Percentiles rank a stretch among this genome's conserved stretches.
Evolutionary conservation across 2,113 vertebrate genomes (phyloP).

Genomic region (Nothocercus nigrocapillus): DNA sequence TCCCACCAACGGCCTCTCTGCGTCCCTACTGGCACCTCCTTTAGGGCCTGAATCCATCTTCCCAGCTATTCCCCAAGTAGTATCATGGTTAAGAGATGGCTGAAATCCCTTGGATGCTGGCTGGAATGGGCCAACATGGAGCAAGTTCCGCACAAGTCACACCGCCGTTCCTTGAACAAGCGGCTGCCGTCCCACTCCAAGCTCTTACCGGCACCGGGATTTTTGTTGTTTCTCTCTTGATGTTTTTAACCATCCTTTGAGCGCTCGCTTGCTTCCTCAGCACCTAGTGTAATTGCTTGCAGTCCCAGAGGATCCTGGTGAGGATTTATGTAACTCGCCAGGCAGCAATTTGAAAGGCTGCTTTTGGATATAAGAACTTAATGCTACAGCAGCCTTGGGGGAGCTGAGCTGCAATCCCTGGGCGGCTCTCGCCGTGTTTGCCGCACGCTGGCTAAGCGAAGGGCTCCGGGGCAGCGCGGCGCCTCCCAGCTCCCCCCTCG

Average conservation of each 20-base stretch:
- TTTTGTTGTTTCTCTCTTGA: not conserved
- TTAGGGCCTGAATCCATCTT: not conserved
- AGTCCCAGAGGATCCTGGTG: slow-evolving; percentile 45
- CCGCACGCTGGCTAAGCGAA: not conserved
- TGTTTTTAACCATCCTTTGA: slow-evolving; percentile 22
- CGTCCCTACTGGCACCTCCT: not conserved
- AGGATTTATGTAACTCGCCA: slow-evolving; percentile 72
- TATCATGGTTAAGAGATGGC: not conserved
- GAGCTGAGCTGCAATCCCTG: slow-evolving; percentile 38
- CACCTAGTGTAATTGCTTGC: slow-evolving; percentile 66
- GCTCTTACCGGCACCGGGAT: not conserved
- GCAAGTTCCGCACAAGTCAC: not conserved
- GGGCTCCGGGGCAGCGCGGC: not conserved
- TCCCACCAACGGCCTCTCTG: not conserved
- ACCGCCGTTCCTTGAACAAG: not conserved
- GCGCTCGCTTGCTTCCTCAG: slow-evolving; percentile 9
- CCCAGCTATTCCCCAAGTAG: not conserved
- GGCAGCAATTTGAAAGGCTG: slow-evolving; percentile 65
- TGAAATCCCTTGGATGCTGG: not conserved
- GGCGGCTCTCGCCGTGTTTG: not conserved
- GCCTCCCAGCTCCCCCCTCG: not conserved
- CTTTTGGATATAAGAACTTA: slow-evolving; percentile 65
- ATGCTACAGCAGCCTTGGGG: slow-evolving; percentile 60
- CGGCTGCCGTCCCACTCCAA: slow-evolving; percentile 5
- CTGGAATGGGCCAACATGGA: not conserved